Evolutionary conservation across 2,797 vertebrate genomes (phyloP), one percentile per base, ranked within the genome.

Genomic region (Hozukius guyotensis): DNA sequence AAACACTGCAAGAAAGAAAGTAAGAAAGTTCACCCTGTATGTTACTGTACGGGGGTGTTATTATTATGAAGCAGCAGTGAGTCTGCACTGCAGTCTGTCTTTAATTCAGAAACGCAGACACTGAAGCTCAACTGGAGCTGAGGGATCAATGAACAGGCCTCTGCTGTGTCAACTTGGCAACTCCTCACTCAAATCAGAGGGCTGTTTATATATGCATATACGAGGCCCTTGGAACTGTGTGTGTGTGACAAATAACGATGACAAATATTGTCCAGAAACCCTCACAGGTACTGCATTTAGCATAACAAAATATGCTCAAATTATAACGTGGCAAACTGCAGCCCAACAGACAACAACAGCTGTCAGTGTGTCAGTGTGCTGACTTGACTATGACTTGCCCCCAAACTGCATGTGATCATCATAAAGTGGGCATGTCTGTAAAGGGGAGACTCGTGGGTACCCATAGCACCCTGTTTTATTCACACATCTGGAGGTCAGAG

Each of bases 101-200:
- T 46, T 79, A 69, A 75, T 18, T 49, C 74, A 69, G 42, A 72
- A 71, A 78, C 75, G 11, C 77, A 87, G 69, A 84, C 78, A 64
- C 53, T 52, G 64, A 61, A 68, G 77, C 64, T 65, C 62, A 31
- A 81, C 75, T 80, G 73, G 60, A 85, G 84, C 80, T n/a, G 22
- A 75, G 77, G 85, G 79, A 88, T 87, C 81, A 84, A 80, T 82
- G 78, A 83, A 60, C 77, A 63, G 74, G 60, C 73, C 85, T 91
- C 72, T 52, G 55, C 78, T 83, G 82, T 60, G 68, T 82, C 78
- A 80, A 80, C 85, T 78, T 93, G 89, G 88, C 91, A 89, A 65
- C 59, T 61, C 84, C 82, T 92, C 88, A 82, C 61, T 88, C 89
- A 87, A 79, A 78, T 56, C 86, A 84, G 69, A 32, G 59, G 59